A percentile compares a stretch with the other conserved stretches of the same genome.
These are phyloP conservation scores for Siniperca undulata DNA, from an alignment of 2,797 vertebrate species.

Conservation along the genomic window DNA sequence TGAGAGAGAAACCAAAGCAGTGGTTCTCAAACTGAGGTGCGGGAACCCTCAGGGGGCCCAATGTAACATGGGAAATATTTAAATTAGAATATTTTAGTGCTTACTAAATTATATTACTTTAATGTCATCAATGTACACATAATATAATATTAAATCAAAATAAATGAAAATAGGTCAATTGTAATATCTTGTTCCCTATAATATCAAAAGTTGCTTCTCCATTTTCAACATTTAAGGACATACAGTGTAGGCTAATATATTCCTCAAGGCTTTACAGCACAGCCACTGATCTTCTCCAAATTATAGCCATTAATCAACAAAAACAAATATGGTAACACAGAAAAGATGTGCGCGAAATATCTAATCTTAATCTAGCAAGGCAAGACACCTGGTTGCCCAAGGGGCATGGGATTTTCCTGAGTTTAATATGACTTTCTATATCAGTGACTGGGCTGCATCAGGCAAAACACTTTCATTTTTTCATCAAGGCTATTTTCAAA, in stretches of 20 bases:
- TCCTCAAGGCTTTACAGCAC: slow-evolving; percentile 19
- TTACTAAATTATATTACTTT: neutral
- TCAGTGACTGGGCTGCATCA: slow-evolving; percentile 46
- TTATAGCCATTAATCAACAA: slow-evolving; percentile 47
- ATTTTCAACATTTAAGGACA: neutral
- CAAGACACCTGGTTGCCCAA: slow-evolving; percentile 16
- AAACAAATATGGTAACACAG: slow-evolving; percentile 26
- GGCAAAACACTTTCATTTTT: slow-evolving; percentile 43
- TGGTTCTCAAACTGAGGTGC: slow-evolving; percentile 18
- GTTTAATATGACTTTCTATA: slow-evolving; percentile 45
- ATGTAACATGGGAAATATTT: neutral
- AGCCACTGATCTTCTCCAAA: slow-evolving; percentile 36
- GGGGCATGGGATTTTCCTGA: slow-evolving; percentile 13
- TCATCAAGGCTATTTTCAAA: slow-evolving; percentile 64
- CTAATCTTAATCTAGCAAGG: slow-evolving; percentile 31
- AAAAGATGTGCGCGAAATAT: slow-evolving; percentile 23
- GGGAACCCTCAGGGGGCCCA: neutral
- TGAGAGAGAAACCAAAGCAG: slow-evolving; percentile 1
- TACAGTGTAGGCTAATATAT: neutral
- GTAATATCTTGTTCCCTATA: neutral
- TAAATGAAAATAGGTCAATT: neutral
- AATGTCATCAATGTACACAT: neutral
- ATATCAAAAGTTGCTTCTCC: neutral
- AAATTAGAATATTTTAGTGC: neutral
- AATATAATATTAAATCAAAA: neutral